Evolutionary conservation across 2,888 invertebrate species (phyloP).

Genomic region (Lingula anatina): DNA sequence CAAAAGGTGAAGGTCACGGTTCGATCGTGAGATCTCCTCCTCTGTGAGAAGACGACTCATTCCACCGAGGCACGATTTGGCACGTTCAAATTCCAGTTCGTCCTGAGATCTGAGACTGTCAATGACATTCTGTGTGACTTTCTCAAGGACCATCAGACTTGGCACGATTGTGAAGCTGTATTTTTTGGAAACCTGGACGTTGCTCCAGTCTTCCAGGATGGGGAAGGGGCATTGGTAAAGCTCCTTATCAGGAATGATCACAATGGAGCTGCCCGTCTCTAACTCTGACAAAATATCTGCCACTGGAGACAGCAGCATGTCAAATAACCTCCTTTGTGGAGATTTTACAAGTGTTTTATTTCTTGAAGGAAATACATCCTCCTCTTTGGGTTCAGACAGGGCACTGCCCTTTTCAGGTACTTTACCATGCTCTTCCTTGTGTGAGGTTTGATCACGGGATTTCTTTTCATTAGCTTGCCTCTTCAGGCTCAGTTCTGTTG

Average conservation of each 20-base stretch:
- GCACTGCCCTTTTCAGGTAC: constrained; percentile 1
- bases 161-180: constrained; percentile 35
- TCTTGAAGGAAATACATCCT: not conserved
- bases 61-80: constrained; percentile 30
- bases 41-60: not conserved
- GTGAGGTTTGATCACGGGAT: constrained; percentile 1
- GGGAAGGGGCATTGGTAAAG: constrained; percentile 37
- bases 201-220: constrained; percentile 29
- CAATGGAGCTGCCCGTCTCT: constrained; percentile 24
- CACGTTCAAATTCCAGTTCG: constrained; percentile 35
- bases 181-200: constrained; percentile 9
- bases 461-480: constrained; percentile 8
- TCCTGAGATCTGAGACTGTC: constrained; percentile 23
- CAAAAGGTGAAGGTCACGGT: not conserved
- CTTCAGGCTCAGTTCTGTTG: constrained; percentile 1
- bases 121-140: constrained; percentile 33
- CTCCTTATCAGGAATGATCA: constrained; percentile 41
- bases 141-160: constrained; percentile 34
- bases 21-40: not conserved
- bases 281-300: constrained; percentile 35
- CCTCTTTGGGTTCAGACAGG: constrained; percentile 6
- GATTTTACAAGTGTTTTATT: constrained; percentile 11
- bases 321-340: constrained; percentile 28
- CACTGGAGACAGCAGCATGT: constrained; percentile 36
- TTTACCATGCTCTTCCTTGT: not conserved